A percentile compares a stretch with the other conserved stretches of the same genome.
These are phyloP conservation scores for Leucopsar rothschildi DNA, from an alignment of 2,113 vertebrate genomes.

Conservation along the genomic window DNA sequence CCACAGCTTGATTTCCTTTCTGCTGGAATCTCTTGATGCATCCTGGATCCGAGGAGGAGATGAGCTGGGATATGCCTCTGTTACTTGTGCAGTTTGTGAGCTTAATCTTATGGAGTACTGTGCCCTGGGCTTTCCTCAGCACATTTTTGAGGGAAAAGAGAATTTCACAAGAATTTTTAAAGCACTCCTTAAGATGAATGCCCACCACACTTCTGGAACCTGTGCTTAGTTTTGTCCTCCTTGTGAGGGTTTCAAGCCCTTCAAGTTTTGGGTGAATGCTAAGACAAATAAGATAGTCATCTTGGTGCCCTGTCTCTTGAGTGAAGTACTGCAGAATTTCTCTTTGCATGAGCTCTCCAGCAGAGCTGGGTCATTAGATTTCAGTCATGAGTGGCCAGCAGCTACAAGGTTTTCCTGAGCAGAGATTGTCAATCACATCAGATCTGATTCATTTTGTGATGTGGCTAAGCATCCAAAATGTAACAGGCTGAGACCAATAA, in stretches of 20 bases:
- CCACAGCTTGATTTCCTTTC: neutral
- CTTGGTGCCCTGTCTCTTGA: neutral
- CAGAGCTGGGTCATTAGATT: neutral
- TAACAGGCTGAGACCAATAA: neutral
- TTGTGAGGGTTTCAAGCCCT: neutral
- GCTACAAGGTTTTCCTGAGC: neutral
- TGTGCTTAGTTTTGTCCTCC: neutral
- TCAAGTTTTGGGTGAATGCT: neutral
- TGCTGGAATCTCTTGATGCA: neutral
- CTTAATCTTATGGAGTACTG: neutral
- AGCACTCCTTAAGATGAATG: neutral
- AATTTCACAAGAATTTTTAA: neutral
- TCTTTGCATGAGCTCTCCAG: neutral
- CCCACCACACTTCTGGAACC: neutral
- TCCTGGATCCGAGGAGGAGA: neutral
- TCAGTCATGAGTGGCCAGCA: neutral
- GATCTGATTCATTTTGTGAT: neutral
- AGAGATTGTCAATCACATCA: neutral
- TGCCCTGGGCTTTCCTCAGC: neutral
- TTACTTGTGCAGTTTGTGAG: neutral
- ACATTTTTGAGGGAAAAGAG: neutral
- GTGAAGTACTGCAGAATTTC: neutral
- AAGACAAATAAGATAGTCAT: neutral
- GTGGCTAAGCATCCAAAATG: neutral
- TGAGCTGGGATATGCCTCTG: neutral